Evolutionary conservation across 2,797 vertebrate genomes (phyloP).

Genomic region (Gephyroberyx darwinii): DNA sequence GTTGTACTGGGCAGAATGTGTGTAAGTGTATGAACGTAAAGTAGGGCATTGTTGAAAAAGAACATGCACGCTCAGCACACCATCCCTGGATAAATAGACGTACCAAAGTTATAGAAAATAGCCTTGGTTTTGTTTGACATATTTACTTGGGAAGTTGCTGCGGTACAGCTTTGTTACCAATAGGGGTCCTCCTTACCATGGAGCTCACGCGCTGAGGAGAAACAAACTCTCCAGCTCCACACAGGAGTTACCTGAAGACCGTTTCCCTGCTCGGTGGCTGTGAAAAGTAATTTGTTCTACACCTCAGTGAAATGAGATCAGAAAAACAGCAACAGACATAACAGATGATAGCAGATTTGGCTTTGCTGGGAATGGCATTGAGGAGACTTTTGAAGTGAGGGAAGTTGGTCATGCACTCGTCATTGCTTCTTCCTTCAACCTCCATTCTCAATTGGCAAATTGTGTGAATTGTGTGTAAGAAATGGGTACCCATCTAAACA

Average conservation of each 20-base stretch:
- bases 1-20: no score
- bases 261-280: background rate
- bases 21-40: no score
- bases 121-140: background rate
- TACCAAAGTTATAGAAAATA: background rate
- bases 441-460: background rate
- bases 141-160: conserved; percentile 15
- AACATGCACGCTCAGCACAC: background rate
- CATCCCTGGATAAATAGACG: no score
- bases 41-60: no score
- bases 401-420: background rate
- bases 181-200: conserved; percentile 61
- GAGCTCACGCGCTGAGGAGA: conserved; percentile 8
- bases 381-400: background rate
- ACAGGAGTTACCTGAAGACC: background rate
- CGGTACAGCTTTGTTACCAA: conserved; percentile 42
- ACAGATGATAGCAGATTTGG: background rate
- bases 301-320: conserved; percentile 7
- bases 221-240: background rate
- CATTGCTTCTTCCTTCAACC: background rate
- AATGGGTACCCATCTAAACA: no score
- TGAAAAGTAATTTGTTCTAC: conserved; percentile 13
- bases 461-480: no score
- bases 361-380: background rate
- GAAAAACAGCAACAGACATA: background rate